Base-by-base conservation (phyloP, 2,888 invertebrate genomes). In the Eristalis intricaria region DNA sequence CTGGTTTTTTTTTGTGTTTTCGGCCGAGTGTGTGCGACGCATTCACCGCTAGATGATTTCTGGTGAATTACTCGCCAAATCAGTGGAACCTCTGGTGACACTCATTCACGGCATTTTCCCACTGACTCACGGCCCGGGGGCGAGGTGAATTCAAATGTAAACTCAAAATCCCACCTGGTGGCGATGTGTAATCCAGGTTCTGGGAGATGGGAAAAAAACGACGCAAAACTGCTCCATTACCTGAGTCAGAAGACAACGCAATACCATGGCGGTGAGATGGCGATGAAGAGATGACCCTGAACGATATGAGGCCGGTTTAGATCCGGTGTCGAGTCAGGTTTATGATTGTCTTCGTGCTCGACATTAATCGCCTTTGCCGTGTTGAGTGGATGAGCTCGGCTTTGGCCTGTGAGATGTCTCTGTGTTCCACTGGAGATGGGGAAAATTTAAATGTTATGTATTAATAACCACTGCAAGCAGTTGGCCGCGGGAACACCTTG, bases 211-310 rank as follows among this genome's bases (percentile, higher is more conserved):
- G 50, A 50, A 50, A 15, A 43, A 4, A 10, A 2, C 10, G 7
- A 7, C 26, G 43, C 43, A 4, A 58, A 11, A 26, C 15, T 68
- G 5, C 19, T 29, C 29, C 50, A 29, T 35, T 70, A 23, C 22
- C 38, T 70, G 70, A 71, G 61, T 71, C 71, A 71, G 60, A 58
- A 61, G 71, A 38, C 60, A 71, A 60, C 58, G 26, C 71, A 26
- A 71, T 15, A 50, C 50, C 50, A 19, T 19, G n/a, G 19, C 19
- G 19, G 50, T 7, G 50, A 50, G 61, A n/a, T n/a, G n/a, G 40
- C 61, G 71, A 60, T 23, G 35, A 70, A 60, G 70, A 70, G 71
- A 71, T 71, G 71, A 71, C 71, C 71, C 71, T 71, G 71, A 71
- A 40, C 40, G 40, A 29, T 71, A 50, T 50, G 50, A 50, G 50